Conservation (phyloP, 2,113 vertebrate species). For the Sebastes schlegelii region DNA sequence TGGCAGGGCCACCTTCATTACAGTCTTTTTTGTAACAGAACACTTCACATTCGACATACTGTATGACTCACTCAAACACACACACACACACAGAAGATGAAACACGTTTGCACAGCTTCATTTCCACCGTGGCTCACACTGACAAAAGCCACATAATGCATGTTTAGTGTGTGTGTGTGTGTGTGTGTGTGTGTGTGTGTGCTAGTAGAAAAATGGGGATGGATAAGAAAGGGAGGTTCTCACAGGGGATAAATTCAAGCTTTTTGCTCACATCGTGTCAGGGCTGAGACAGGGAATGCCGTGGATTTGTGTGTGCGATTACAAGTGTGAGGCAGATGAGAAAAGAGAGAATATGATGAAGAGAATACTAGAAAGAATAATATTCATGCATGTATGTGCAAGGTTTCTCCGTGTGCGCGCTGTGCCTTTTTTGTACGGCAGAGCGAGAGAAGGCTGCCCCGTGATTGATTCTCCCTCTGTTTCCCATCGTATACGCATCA, state of each 20-base stretch:
- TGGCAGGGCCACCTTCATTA: conserved; percentile 51
- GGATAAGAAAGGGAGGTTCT: not conserved
- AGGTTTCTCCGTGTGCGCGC: not conserved
- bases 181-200: not conserved
- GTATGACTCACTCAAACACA: conserved; percentile 43
- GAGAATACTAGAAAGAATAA: conserved; percentile 29
- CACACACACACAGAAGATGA: conserved; percentile 11
- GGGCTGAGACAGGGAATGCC: not conserved
- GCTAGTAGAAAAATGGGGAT: not conserved
- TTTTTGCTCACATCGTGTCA: conserved; percentile 38
- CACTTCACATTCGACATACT: conserved; percentile 58
- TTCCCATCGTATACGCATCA: conserved; percentile 57
- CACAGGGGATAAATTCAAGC: conserved; percentile 35
- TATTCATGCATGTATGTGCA: not conserved
- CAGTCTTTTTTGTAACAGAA: conserved; percentile 25
- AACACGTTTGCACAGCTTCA: conserved; percentile 33
- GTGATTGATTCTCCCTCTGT: conserved; percentile 69
- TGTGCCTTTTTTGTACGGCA: conserved; percentile 23
- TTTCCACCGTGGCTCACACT: conserved; percentile 30
- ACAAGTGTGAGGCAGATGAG: conserved; percentile 20
- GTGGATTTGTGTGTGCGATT: conserved; percentile 9
- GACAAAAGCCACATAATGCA: conserved; percentile 44
- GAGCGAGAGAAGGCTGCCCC: conserved; percentile 21
- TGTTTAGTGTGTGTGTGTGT: not conserved
- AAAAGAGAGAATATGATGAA: conserved; percentile 12